Evolutionary conservation across 2,888 invertebrate species (phyloP).

Genomic region (Synanthedon andrenaeformis): DNA sequence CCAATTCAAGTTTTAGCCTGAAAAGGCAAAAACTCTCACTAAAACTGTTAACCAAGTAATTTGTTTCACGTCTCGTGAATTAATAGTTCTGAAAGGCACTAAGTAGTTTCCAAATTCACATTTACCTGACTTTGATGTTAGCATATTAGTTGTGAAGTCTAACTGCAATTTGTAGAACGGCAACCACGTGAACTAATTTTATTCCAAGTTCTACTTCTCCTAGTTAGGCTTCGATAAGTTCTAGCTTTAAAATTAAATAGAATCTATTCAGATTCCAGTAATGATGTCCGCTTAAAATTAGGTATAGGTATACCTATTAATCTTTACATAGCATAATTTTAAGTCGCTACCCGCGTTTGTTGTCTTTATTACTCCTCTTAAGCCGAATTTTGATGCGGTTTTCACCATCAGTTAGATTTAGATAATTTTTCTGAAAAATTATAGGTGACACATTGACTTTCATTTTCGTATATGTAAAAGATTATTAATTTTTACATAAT

Average conservation of each 20-base stretch:
- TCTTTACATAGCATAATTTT: too few species aligned
- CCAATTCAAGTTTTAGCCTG: slow-evolving; percentile 1
- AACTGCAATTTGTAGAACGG: slow-evolving; percentile 5
- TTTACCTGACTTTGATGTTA: slow-evolving; percentile 5
- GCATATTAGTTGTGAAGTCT: slow-evolving; percentile 4
- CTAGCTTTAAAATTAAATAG: not conserved
- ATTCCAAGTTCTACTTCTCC: slow-evolving; percentile 11
- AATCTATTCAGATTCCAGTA: too few species aligned
- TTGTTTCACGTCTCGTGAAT: slow-evolving; percentile 2
- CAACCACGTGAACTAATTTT: slow-evolving; percentile 12
- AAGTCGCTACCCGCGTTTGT: too few species aligned
- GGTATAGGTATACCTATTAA: too few species aligned
- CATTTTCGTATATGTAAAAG: too few species aligned
- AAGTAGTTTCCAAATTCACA: not conserved
- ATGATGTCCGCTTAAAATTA: too few species aligned
- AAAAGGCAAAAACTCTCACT: slow-evolving; percentile 5
- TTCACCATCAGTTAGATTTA: too few species aligned
- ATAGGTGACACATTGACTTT: too few species aligned
- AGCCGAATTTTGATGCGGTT: too few species aligned
- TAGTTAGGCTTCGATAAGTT: slow-evolving; percentile 9
- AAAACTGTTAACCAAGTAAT: slow-evolving; percentile 7
- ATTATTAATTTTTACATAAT: too few species aligned
- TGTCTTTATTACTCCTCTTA: too few species aligned
- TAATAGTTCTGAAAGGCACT: not conserved
- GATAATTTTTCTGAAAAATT: too few species aligned